Base-by-base conservation (phyloP, 1,140 invertebrate species). In the Diploscapter pachys region DNA sequence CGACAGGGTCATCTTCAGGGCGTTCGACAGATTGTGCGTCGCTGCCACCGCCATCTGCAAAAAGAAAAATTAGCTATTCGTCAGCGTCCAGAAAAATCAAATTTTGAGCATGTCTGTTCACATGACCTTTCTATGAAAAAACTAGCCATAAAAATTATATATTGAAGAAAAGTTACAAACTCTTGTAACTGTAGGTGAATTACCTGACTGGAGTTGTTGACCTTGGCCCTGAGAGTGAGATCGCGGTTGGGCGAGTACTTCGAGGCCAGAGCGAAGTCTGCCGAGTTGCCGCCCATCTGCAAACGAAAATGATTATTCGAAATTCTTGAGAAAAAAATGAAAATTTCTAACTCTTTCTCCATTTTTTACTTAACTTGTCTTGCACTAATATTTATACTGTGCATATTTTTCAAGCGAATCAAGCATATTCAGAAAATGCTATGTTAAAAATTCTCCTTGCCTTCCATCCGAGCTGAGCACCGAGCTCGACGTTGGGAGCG, bases 401-500 rank as follows among this genome's bases (percentile, higher is more conserved):
- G 31, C 31, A 31, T 31, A 31, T 31, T 31, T 31, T 31, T 31
- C 31, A 31, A 31, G 31, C 1, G 31, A 31, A 31, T 31, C 31
- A 31, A 31, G 31, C 31, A 31, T 31, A 31, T 31, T 31, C 31
- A 31, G 31, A 31, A 31, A 31, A 31, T 31, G 31, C 31, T 31
- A 31, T 31, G 31, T 31, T 31, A 31, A 31, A 31, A 31, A 31
- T 31, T 31, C 31, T 1, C 31, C 31, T 31, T 31, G 31, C 75
- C 59, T 72, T 83, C 83, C 83, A 85, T 56, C 80, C 76, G 48
- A 85, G 62, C 66, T 82, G 80, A 8, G 80, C 80, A 64, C 84
- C 83, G 48, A 85, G 53, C 69, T 85, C 83, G 53, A 84, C 73
- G 67, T 85, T 83, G 56, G 78, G 73, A 64, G 81, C 71, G 11